Evolutionary conservation across 2,888 invertebrate species (phyloP), one percentile per base, ranked within the genome.

Genomic region (Tinea trinotella): DNA sequence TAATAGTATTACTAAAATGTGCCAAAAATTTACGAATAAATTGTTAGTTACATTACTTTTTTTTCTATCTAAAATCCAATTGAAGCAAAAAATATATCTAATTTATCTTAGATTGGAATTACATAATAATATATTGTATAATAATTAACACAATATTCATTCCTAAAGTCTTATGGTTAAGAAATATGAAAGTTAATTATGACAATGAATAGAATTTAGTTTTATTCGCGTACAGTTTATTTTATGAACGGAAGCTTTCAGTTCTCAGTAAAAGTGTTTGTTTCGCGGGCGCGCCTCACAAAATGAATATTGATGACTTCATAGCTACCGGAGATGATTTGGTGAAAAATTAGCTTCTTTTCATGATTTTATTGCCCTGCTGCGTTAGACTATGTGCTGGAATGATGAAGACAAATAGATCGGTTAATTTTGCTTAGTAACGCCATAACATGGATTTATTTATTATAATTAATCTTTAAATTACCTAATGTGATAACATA

Each of bases 281-380:
- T 83, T 85, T 82, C 71, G 75, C 53, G 74, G 80, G 81, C 76
- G 77, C 74, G 79, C 78, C 77, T 61, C 74, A 44, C n/a, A 67
- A 81, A 84, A 85, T 85, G 79, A 85, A 84, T 84, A 85, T 85
- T 85, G 84, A 85, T 85, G 84, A 76, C 80, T 83, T 76, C 71
- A 82, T 80, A 72, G 74, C 71, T 71, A 65, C 78, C 80, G 78
- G 79, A 81, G 82, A 83, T 85, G 84, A 85, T 82, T 80, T 70
- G 83, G 81, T 80, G 76, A 83, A 83, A 85, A 84, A 83, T 83
- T 82, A 74, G 76, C 74, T 82, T 82, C 83, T 83, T 80, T 83
- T 78, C 82, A 82, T 80, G 83, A 81, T 82, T 80, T 83, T 82
- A 83, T 84, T 79, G 82, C 75, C 63, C 63, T 66, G 65, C 65